Evolutionary conservation across 2,888 invertebrate species (phyloP), one percentile per base, ranked within the genome.

Genomic region (Phania funesta): DNA sequence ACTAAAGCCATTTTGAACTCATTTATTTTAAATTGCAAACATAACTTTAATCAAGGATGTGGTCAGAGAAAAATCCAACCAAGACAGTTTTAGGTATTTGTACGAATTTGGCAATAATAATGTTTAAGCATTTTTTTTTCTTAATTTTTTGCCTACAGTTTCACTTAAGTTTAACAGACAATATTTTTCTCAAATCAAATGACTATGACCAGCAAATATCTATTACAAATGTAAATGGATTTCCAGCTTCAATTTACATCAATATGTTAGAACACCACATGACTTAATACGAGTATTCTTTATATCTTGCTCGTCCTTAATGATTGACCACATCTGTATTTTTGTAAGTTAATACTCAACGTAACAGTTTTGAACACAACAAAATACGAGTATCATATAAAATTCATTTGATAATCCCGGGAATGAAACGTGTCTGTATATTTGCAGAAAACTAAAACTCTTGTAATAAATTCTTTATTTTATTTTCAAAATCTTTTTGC

Each of bases 321-420:
- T 78, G 75, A 82, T 70, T 78, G 82, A 82, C 82, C 82, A 78
- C 82, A 82, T 65, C 82, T 82, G 82, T 75, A 65, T 24, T 41
- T n/a, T 52, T 29, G 82, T 82, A 75, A 82, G 65, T 78, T 78
- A 82, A 82, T 78, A 65, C 74, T 70, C 29, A 56, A 65, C 60
- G 50, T 60, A 73, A 68, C 67, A 71, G 50, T 68, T 29, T 67
- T 54, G 38, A 56, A 56, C 32, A 65, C n/a, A 44, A 44, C 50
- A 35, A 41, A 52, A 75, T 9, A n/a, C 29, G 7, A 29, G 5
- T 62, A 65, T 78, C 58, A 78, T 75, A 78, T 75, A 60, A 75
- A 77, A 78, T 75, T 75, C 67, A 78, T 82, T 70, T 54, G 81
- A 82, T 70, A 78, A 82, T 65, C 74, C 62, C 44, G 20, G 56